Percentiles rank a stretch among this genome's conserved stretches.
phyloP scores from a whole-genome alignment of 2,888 invertebrate species.

The Scaptomyza reducta region DNA sequence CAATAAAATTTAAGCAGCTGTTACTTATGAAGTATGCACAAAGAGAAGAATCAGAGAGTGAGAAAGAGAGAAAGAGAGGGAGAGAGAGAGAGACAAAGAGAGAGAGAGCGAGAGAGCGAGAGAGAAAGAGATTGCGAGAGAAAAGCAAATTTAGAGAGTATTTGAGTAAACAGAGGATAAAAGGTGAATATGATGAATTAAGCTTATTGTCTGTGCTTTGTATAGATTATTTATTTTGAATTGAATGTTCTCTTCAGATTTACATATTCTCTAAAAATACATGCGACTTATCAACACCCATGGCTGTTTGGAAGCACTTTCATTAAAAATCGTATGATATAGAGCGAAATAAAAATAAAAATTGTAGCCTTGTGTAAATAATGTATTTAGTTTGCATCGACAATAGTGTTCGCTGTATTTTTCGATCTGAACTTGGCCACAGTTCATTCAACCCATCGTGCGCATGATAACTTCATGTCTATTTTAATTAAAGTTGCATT shows the following conservation, averaged over 20 bases:
- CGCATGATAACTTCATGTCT: background rate
- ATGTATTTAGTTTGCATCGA: background rate
- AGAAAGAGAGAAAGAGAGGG: background rate
- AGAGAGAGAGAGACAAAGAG: background rate
- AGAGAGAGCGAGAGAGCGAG: background rate
- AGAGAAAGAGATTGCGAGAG: background rate
- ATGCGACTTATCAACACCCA: no score
- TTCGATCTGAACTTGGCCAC: background rate
- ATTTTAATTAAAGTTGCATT: slow-evolving; percentile 49
- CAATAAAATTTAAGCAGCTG: slow-evolving; percentile 9
- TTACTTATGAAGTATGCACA: background rate
- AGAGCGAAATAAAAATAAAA: background rate
- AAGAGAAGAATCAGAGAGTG: background rate
- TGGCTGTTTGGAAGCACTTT: no score
- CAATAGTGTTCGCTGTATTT: background rate
- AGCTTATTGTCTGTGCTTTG: background rate
- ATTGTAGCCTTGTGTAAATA: background rate
- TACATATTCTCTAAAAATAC: background rate
- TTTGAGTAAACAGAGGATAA: slow-evolving; percentile 1
- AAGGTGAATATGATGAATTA: background rate
- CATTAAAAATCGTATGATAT: no score
- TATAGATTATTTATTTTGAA: background rate
- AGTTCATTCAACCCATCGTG: slow-evolving; percentile 54
- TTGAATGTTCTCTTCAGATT: background rate
- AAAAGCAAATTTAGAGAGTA: background rate